phyloP scores from a whole-genome alignment of 2,113 vertebrate species.

The Amphilophus citrinellus region DNA sequence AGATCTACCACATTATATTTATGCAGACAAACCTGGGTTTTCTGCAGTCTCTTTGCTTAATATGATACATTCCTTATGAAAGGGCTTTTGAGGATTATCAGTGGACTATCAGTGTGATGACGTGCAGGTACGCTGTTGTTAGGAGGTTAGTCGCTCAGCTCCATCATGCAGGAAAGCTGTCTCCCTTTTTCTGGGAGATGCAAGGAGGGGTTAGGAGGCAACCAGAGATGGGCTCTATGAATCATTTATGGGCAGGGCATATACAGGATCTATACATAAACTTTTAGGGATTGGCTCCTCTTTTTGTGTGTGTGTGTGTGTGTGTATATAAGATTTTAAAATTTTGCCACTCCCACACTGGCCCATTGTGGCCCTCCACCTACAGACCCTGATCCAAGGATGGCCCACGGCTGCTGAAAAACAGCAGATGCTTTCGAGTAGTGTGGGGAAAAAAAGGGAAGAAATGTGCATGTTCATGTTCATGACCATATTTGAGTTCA shows the following conservation, averaged over 20 bases:
- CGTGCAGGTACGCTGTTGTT: conserved; percentile 78
- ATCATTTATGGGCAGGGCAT: conserved; percentile 64
- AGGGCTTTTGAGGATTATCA: conserved; percentile 64
- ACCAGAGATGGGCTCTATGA: conserved; percentile 68
- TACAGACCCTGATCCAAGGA: conserved; percentile 65
- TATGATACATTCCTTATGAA: conserved; percentile 49
- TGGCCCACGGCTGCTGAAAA: conserved; percentile 63
- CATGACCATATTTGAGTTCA: conserved; percentile 47
- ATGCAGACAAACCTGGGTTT: conserved; percentile 15
- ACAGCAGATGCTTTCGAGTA: conserved; percentile 67
- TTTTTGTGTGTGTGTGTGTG: not conserved
- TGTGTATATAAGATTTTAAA: conserved; percentile 24
- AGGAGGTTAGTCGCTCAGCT: conserved; percentile 40
- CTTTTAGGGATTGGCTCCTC: conserved; percentile 33
- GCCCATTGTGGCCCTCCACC: conserved; percentile 53
- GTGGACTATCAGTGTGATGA: conserved; percentile 69
- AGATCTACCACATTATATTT: not conserved
- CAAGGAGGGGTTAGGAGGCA: conserved; percentile 58
- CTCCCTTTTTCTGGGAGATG: conserved; percentile 67
- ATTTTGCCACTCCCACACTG: conserved; percentile 60
- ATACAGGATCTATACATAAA: conserved; percentile 57
- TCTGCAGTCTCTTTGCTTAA: conserved; percentile 13
- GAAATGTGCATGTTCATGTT: conserved; percentile 38
- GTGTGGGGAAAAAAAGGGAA: conserved; percentile 25
- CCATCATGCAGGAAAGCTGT: conserved; percentile 56